Evolutionary conservation across 2,797 vertebrate species (phyloP), one percentile per base, ranked within the genome.

Genomic region (Zalophus californianus): DNA sequence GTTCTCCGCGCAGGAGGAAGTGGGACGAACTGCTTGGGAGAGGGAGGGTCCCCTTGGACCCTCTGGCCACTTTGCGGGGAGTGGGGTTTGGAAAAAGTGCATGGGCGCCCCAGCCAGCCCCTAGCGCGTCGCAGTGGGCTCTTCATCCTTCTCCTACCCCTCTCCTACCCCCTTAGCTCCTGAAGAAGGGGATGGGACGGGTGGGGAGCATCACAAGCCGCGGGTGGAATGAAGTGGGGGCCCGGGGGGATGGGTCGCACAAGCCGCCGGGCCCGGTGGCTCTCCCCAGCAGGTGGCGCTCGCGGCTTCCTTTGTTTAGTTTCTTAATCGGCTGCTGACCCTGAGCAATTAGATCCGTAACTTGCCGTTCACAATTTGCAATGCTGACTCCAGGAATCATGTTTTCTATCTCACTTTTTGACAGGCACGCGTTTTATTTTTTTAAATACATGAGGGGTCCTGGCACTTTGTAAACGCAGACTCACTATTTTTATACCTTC

Each of bases 211-310:
- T 44, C 56, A 3, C 2, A n/a, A n/a, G 58, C 56, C 7, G 3
- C 5, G 2, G 60, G 50, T 56, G 68, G 10, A 27, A 4, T 27
- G 60, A 44, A 14, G 68, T 20, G 27, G 72, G 60, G 23, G 11
- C 35, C 13, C 7, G 16, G 14, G 13, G 21, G 68, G 44, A 1
- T 9, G 16, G 3, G 14, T 7, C 12, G 15, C 72, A 0, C 70
- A 0, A 54, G 52, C 44, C 15, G 4, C n/a, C 4, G 3, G 48
- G 35, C 5, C 2, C 0, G 1, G 15, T 2, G 54, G 11, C 83
- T 54, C 21, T 62, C 0, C 15, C 91, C 97, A 77, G 91, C 35
- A 93, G 97, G 85, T 82, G 98, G 96, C 97, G 84, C 90, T 77
- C 91, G 20, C 18, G 75, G 10, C 32, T 13, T 3, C 94, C 25